phyloP scores from a whole-genome alignment of 1,140 invertebrate genomes.

The Sycophila sp. region DNA sequence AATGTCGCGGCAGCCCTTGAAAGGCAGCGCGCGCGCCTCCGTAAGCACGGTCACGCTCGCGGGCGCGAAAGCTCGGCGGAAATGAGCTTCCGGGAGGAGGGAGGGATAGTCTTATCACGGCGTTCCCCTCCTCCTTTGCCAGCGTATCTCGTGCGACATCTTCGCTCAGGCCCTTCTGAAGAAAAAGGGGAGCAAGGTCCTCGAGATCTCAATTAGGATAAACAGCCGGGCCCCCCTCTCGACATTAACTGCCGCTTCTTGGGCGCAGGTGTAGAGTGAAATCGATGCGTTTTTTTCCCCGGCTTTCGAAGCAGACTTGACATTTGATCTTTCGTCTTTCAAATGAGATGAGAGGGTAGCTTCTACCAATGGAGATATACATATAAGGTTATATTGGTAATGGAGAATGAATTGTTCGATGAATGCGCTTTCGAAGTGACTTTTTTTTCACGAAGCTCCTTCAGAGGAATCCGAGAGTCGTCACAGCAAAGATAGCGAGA shows the following conservation, averaged over 20 bases:
- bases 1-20: not conserved
- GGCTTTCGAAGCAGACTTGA: too few relatives aligned
- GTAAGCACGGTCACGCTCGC: not conserved
- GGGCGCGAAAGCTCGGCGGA: not conserved
- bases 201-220: constrained; percentile 37
- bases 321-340: too few relatives aligned
- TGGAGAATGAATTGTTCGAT: too few relatives aligned
- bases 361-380: too few relatives aligned
- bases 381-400: too few relatives aligned
- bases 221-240: not conserved
- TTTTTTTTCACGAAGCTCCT: too few relatives aligned
- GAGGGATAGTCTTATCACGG: not conserved
- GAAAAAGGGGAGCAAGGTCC: not conserved
- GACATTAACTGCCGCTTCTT: not conserved
- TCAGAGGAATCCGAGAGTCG: too few relatives aligned
- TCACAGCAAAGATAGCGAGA: too few relatives aligned
- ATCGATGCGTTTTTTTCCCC: too few relatives aligned
- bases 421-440: too few relatives aligned
- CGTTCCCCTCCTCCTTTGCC: not conserved
- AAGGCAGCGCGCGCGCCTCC: not conserved
- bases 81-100: not conserved
- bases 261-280: too few relatives aligned
- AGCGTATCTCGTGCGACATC: constrained; percentile 4
- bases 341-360: too few relatives aligned
- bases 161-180: not conserved